Evolutionary conservation across 2,888 invertebrate genomes (phyloP).

Genomic region (Bimastos eiseni): DNA sequence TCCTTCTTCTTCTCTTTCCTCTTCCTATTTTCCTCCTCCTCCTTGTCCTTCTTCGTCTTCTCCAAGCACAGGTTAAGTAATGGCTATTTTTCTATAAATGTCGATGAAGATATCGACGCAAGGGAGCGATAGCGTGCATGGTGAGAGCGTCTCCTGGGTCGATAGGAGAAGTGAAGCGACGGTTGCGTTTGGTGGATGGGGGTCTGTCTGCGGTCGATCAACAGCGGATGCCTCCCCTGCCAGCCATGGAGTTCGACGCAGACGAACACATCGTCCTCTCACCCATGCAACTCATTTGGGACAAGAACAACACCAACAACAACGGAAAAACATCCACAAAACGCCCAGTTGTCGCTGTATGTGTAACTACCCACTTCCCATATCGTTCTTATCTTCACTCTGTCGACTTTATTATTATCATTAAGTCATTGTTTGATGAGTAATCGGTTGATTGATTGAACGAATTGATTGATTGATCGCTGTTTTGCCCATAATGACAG

Average conservation of each 20-base stretch:
- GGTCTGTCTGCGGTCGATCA: not conserved
- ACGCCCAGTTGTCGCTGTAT: not conserved
- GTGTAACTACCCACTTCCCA: no score
- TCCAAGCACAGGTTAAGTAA: not conserved
- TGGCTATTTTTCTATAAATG: not conserved
- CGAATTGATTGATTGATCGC: no score
- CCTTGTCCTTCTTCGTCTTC: no score
- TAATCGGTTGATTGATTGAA: no score
- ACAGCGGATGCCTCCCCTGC: slow-evolving; percentile 30
- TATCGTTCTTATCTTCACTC: no score
- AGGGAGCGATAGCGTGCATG: slow-evolving; percentile 29
- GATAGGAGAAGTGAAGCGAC: slow-evolving; percentile 20
- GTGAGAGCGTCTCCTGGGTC: slow-evolving; percentile 23
- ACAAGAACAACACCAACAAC: not conserved
- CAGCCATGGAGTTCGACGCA: slow-evolving; percentile 36
- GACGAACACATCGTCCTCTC: slow-evolving; percentile 27
- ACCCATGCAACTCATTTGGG: slow-evolving; percentile 35
- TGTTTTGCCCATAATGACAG: no score
- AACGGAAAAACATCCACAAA: not conserved
- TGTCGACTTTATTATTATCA: no score
- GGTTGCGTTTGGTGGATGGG: slow-evolving; percentile 27
- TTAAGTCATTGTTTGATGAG: no score
- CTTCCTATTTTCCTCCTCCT: no score
- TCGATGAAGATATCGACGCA: not conserved
- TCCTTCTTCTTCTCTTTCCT: no score